Evolutionary conservation across 2,113 vertebrate genomes (phyloP).

Genomic region (Chinchilla lanigera): DNA sequence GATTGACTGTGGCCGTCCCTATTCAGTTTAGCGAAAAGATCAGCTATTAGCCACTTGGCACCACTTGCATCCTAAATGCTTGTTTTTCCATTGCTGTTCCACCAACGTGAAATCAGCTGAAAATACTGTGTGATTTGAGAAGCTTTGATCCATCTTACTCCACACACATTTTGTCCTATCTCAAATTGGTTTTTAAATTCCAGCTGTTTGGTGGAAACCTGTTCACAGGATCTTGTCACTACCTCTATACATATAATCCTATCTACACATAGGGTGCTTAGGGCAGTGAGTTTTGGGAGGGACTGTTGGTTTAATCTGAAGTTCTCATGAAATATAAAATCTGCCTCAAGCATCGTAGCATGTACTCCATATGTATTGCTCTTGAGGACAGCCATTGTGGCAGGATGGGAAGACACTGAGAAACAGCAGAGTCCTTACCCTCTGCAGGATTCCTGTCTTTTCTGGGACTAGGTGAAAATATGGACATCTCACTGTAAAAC

Average conservation of each 20-base stretch:
- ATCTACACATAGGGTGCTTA: accelerated
- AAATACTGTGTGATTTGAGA: background rate
- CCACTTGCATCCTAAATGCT: background rate
- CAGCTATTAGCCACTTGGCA: accelerated
- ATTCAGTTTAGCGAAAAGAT: background rate
- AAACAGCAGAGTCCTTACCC: no score
- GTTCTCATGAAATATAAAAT: background rate
- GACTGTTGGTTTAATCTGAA: background rate
- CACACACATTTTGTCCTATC: background rate
- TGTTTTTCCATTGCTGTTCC: no score
- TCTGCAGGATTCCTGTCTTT: background rate
- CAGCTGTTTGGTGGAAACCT: background rate
- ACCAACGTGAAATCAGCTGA: background rate
- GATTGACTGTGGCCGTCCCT: background rate
- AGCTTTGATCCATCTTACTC: background rate
- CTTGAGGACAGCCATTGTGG: background rate
- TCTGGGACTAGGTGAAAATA: background rate
- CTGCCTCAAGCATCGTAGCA: no score
- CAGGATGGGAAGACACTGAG: background rate
- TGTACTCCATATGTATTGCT: background rate
- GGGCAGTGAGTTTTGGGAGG: background rate
- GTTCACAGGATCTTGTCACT: background rate
- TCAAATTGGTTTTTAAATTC: background rate
- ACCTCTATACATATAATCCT: no score
- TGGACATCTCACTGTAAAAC: background rate